phyloP scores from a whole-genome alignment of 37 sponge, comb jelly and placozoan genomes.

The Spongilla lacustris region DNA sequence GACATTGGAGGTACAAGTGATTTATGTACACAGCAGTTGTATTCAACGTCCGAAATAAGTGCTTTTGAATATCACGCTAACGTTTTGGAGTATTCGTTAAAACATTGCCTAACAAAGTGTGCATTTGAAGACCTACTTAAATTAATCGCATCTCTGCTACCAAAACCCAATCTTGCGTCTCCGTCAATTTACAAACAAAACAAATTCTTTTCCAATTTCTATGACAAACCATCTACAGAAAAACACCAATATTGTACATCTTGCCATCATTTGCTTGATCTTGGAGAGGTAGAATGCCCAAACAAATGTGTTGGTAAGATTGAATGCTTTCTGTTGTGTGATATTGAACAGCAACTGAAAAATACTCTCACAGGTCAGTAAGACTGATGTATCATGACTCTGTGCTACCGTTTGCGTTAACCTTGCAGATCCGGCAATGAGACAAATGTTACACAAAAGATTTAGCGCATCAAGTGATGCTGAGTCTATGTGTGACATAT shows the following conservation, averaged over 20 bases:
- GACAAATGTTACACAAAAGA: neutral
- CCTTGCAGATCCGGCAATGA: too few relatives aligned
- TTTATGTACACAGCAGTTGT: neutral
- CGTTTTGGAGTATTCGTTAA: neutral
- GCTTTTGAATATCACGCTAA: neutral
- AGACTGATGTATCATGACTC: neutral
- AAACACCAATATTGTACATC: slow-evolving; percentile 9
- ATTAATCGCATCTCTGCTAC: slow-evolving; percentile 1
- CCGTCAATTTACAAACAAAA: neutral
- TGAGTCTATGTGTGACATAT: neutral
- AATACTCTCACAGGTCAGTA: neutral
- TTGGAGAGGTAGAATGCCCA: neutral
- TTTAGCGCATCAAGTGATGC: neutral
- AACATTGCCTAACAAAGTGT: neutral
- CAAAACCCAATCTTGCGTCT: neutral
- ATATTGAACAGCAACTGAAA: neutral
- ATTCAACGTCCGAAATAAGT: neutral
- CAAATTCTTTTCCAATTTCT: neutral
- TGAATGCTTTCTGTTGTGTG: neutral
- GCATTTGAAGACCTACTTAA: neutral
- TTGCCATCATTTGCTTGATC: slow-evolving; percentile 5
- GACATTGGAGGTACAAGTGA: too few relatives aligned
- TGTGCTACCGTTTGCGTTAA: too few relatives aligned
- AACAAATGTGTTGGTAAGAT: neutral
- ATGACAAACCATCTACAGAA: neutral